A percentile compares a stretch with the other conserved stretches of the same genome.
Conservation (phyloP, 2,113 vertebrate genomes). For the Apeltes quadracus region DNA sequence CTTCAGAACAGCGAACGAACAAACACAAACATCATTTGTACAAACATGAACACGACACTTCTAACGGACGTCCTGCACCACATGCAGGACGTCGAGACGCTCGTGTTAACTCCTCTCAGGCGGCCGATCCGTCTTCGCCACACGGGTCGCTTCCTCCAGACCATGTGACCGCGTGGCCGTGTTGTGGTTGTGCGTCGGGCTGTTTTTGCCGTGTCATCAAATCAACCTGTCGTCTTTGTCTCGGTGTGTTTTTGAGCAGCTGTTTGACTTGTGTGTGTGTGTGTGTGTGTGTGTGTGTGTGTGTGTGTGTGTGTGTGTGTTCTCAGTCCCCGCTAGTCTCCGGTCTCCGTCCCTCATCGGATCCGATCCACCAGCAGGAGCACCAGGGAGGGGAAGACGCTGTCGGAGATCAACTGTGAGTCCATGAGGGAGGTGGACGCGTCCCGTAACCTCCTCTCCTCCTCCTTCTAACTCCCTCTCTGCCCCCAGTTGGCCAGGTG, state of each 20-base stretch:
- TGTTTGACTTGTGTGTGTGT: conserved; percentile 37
- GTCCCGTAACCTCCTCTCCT: background rate
- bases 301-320: too few relatives aligned
- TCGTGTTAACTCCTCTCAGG: too few relatives aligned
- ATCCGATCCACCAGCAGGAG: conserved; percentile 96
- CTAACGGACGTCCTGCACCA: too few relatives aligned
- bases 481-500: conserved; percentile 84
- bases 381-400: conserved; percentile 94
- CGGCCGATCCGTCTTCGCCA: too few relatives aligned
- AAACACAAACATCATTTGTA: too few relatives aligned
- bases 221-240: background rate
- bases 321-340: conserved; percentile 82
- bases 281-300: too few relatives aligned
- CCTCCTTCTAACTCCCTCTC: background rate
- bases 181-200: conserved; percentile 47
- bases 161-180: conserved; percentile 37
- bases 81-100: too few relatives aligned
- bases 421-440: background rate
- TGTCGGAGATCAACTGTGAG: conserved; percentile 99
- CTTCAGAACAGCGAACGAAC: too few relatives aligned
- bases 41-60: too few relatives aligned
- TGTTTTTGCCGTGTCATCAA: conserved; percentile 31
- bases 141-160: too few relatives aligned
- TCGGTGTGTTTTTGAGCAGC: background rate
- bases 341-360: conserved; percentile 92